Evolutionary conservation across 2,113 vertebrate species (phyloP).

Genomic region (Cyanocitta stelleri): DNA sequence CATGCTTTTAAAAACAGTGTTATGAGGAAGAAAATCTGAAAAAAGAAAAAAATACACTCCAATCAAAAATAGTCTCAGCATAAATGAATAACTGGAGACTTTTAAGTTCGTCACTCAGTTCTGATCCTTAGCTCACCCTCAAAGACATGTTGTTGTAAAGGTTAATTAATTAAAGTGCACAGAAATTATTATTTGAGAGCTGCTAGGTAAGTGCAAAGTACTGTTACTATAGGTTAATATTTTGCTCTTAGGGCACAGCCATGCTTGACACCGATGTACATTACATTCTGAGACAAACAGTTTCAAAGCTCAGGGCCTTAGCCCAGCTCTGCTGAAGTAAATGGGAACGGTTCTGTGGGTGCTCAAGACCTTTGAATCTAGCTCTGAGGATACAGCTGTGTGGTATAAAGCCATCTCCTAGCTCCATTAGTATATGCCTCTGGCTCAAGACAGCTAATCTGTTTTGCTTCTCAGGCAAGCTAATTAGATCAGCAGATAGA

Average conservation of each 20-base stretch:
- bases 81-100: slow-evolving; percentile 5
- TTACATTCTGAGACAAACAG: background rate
- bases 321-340: background rate
- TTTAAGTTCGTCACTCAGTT: slow-evolving; percentile 17
- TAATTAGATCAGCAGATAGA: slow-evolving; percentile 6
- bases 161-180: slow-evolving; percentile 59
- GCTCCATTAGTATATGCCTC: background rate
- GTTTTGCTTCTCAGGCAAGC: background rate
- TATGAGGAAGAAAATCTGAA: background rate
- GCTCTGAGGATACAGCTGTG: background rate
- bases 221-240: slow-evolving; percentile 40
- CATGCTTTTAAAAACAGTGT: background rate
- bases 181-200: slow-evolving; percentile 42
- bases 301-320: background rate
- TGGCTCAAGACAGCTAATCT: slow-evolving; percentile 10
- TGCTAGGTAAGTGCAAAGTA: slow-evolving; percentile 28
- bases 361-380: background rate
- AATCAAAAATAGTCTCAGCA: background rate
- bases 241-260: background rate
- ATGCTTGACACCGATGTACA: background rate
- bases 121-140: slow-evolving; percentile 12
- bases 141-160: slow-evolving; percentile 33
- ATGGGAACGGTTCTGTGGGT: background rate
- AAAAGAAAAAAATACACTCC: background rate
- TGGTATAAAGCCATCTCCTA: background rate